Percentiles rank a stretch among this genome's conserved stretches.
These are phyloP conservation scores for Egretta garzetta DNA, from an alignment of 2,113 vertebrate genomes.

Conservation along the genomic window DNA sequence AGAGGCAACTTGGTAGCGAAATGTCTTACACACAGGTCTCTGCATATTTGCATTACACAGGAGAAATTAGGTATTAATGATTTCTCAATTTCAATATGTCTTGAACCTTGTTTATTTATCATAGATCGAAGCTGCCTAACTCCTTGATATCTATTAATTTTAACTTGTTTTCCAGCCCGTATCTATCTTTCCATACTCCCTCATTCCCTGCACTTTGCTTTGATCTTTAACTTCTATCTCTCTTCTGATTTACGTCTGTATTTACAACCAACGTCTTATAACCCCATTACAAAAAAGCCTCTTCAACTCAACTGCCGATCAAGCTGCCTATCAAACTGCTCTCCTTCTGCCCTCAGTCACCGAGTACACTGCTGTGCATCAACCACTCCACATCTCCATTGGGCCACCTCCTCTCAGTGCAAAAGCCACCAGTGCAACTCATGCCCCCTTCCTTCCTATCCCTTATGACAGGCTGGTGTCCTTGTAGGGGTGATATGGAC, in stretches of 20 bases:
- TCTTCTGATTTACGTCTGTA: neutral
- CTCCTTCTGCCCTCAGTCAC: neutral
- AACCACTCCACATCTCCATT: neutral
- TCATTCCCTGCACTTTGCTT: neutral
- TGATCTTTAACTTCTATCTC: neutral
- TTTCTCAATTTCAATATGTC: neutral
- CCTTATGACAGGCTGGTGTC: too few species aligned
- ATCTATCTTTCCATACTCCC: neutral
- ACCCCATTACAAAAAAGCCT: neutral
- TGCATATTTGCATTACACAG: neutral
- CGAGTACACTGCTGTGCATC: neutral
- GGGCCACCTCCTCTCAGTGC: neutral
- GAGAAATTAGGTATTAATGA: neutral
- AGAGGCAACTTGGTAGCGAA: neutral
- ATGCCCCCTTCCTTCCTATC: neutral
- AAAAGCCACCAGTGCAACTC: neutral
- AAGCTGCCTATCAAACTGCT: neutral
- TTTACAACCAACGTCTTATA: neutral
- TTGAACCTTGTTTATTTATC: neutral
- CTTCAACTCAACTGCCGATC: neutral
- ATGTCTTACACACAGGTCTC: neutral
- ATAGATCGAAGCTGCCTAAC: neutral
- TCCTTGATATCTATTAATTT: neutral
- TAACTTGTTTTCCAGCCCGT: neutral
- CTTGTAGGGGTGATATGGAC: accelerated